A percentile compares a stretch with the other conserved stretches of the same genome.
phyloP scores from a whole-genome alignment of 2,888 invertebrate genomes.

The Phengaris arion region DNA sequence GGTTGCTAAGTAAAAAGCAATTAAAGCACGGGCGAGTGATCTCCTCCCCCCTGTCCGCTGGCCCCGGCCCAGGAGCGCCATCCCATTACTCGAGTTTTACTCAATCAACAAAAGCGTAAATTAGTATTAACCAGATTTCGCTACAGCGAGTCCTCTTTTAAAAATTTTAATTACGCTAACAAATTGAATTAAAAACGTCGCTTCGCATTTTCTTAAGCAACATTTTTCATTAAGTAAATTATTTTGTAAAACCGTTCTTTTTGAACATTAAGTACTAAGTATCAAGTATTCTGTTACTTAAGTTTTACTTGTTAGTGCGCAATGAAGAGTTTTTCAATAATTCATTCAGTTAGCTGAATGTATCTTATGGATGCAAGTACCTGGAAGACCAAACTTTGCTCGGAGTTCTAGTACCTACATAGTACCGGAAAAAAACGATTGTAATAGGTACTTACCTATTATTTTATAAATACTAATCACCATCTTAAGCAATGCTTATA shows the following conservation, averaged over 20 bases:
- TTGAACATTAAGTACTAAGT: too few relatives aligned
- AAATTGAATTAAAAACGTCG: conserved; percentile 25
- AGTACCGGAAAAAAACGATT: too few relatives aligned
- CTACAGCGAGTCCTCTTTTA: conserved; percentile 26
- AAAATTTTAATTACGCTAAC: conserved; percentile 27
- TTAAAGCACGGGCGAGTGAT: conserved; percentile 80
- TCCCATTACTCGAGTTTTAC: conserved; percentile 53
- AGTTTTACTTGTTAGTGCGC: too few relatives aligned
- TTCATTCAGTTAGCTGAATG: too few relatives aligned
- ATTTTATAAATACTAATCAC: too few relatives aligned
- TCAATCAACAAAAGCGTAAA: conserved; percentile 68
- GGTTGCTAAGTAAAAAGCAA: conserved; percentile 80
- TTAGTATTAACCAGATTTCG: conserved; percentile 38
- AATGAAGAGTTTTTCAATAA: too few relatives aligned
- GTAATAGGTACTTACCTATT: too few relatives aligned
- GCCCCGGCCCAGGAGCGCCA: conserved; percentile 45
- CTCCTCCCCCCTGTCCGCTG: conserved; percentile 48
- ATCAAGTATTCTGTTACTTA: too few relatives aligned
- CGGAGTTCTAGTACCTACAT: too few relatives aligned
- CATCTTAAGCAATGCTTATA: too few relatives aligned
- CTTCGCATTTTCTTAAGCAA: conserved; percentile 18
- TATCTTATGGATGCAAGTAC: too few relatives aligned
- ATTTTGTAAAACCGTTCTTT: conserved; percentile 10
- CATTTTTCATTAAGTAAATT: conserved; percentile 20
- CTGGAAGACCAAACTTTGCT: too few relatives aligned